phyloP scores from a whole-genome alignment of 2,888 invertebrate genomes.

The Patella ulyssiponensis region DNA sequence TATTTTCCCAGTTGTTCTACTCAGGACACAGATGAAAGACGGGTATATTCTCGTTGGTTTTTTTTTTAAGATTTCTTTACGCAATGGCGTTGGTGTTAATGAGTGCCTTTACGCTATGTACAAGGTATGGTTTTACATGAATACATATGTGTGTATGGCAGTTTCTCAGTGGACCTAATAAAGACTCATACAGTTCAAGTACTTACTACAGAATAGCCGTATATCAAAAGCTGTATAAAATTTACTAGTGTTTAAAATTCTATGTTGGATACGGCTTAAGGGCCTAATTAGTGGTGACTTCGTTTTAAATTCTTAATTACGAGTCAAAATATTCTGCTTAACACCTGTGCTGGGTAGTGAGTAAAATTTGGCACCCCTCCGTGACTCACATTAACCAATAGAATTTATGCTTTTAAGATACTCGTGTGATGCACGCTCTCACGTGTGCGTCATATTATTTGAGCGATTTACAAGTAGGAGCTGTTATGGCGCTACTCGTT shows the following conservation, averaged over 20 bases:
- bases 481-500: neutral
- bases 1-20: neutral
- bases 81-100: neutral
- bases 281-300: neutral
- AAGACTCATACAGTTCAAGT: no score
- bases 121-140: no score
- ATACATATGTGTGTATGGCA: no score
- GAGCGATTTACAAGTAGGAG: slow-evolving; percentile 7
- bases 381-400: slow-evolving; percentile 1
- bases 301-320: neutral
- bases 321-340: neutral
- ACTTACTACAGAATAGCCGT: no score
- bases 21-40: neutral
- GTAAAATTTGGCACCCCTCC: slow-evolving; percentile 1
- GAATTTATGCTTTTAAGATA: neutral
- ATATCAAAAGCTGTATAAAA: neutral
- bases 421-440: slow-evolving; percentile 11
- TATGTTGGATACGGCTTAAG: neutral
- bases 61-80: neutral
- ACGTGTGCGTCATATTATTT: slow-evolving; percentile 9
- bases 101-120: neutral
- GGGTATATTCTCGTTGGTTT: neutral
- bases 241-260: slow-evolving; percentile 7
- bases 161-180: no score
- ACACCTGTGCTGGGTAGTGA: neutral